A percentile compares a stretch with the other conserved stretches of the same genome.
Conservation (phyloP, 2,888 invertebrate genomes). For the Leptopilina myrica region DNA sequence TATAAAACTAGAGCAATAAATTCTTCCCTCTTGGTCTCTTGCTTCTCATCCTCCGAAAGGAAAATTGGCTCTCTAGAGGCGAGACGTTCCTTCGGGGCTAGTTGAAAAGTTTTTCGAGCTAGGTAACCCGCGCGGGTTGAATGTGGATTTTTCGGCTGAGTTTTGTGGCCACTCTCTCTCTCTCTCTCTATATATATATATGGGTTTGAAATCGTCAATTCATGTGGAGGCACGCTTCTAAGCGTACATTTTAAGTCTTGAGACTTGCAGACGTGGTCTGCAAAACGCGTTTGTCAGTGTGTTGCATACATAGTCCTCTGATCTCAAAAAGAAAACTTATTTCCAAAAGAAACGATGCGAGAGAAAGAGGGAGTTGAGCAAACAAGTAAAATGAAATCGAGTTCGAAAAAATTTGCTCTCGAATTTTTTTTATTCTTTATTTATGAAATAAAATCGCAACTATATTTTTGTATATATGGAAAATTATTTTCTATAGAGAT, state of each 20-base stretch:
- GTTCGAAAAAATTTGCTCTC: neutral
- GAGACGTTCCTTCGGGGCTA: conserved; percentile 22
- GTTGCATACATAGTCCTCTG: conserved; percentile 35
- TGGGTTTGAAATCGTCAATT: conserved; percentile 46
- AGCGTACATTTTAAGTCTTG: conserved; percentile 51
- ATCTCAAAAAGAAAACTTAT: conserved; percentile 44
- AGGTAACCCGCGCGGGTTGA: conserved; percentile 17
- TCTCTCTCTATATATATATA: no score
- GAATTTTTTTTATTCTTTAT: neutral
- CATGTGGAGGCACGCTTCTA: conserved; percentile 42
- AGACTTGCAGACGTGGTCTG: conserved; percentile 49
- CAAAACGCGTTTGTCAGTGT: conserved; percentile 50
- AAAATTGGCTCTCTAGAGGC: conserved; percentile 38
- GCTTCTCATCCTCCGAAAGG: neutral
- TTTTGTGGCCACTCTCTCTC: neutral
- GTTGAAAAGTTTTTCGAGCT: conserved; percentile 33
- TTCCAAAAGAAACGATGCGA: conserved; percentile 5
- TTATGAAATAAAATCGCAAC: neutral
- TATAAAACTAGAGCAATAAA: conserved; percentile 40
- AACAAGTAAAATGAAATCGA: conserved; percentile 28
- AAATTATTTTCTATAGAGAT: no score
- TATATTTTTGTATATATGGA: no score
- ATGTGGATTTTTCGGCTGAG: conserved; percentile 32
- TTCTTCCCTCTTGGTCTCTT: conserved; percentile 5
- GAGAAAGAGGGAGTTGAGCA: neutral